Base-by-base conservation (phyloP, 2,797 vertebrate species). In the Delichon dasypus region DNA sequence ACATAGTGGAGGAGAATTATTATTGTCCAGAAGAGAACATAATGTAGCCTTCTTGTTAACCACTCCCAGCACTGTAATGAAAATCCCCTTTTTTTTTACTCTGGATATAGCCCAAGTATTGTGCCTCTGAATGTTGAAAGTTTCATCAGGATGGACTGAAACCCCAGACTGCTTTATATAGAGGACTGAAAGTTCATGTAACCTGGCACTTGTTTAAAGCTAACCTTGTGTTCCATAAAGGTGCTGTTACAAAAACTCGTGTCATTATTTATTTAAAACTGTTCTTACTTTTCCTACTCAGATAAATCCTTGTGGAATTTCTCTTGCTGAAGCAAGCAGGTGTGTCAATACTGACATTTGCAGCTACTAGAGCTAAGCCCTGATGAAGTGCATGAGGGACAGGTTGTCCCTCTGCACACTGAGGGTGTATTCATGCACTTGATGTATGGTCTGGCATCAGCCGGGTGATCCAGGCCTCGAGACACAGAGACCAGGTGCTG, bases 181-280 rank as follows among this genome's bases (percentile, higher is more conserved):
- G 62, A 89, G 66, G 85, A 91, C 95, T 94, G 83, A 91, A 94
- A 96, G 44, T 79, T 94, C 44, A n/a, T 87, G 89, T 94, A 90
- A 85, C 54, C 70, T 90, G 92, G 53, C 86, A 77, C 77, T 90
- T 89, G 85, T 89, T 76, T 84, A 32, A 84, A 95, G 82, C 71
- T 87, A 62, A 88, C 76, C 61, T 54, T 60, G 58, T 92, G 76
- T 91, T 88, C 90, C 89, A 94, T 95, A 94, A 96, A 94, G 88
- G 93, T 95, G 95, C 89, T 96, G 79, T 92, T 93, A 57, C 0
- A 0, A 78, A 92, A 88, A 42, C 70, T 73, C 0, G 45, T 91
- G 88, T 60, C 0, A 1, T 82, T 85, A 47, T 45, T 93, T 93
- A 89, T 85, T 84, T 76, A 51, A 91, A 93, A 21, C 32, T 34